These are phyloP conservation scores for Platysternon megacephalum DNA, from an alignment of 2,113 vertebrate species.

Conservation along the genomic window DNA sequence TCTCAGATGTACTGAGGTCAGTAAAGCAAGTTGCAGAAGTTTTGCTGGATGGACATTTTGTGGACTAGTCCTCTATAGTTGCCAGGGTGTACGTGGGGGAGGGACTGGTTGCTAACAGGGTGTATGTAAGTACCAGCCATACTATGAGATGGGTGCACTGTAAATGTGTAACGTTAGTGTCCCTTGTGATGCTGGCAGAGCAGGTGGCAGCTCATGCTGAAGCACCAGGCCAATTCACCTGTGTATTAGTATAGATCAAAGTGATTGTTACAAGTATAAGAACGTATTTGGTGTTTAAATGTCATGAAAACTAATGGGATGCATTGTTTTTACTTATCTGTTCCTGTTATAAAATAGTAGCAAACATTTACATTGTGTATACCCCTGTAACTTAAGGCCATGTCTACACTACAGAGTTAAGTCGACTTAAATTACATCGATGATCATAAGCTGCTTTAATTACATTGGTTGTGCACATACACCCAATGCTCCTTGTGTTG, in stretches of 20 bases:
- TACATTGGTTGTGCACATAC: too few species aligned
- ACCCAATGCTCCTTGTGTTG: too few species aligned
- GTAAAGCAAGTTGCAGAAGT: not conserved
- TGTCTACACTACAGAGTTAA: too few species aligned
- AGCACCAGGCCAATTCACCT: not conserved
- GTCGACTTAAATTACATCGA: too few species aligned
- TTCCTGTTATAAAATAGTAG: not conserved
- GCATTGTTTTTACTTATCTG: not conserved
- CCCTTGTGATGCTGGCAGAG: not conserved
- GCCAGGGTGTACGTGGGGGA: not conserved
- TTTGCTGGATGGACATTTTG: not conserved
- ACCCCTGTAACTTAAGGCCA: not conserved
- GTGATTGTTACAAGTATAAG: not conserved
- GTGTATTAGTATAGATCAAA: not conserved
- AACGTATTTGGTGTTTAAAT: not conserved
- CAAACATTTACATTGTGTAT: not conserved
- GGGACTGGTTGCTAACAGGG: not conserved
- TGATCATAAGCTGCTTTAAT: too few species aligned
- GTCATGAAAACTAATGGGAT: not conserved
- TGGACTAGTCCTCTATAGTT: not conserved
- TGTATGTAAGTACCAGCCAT: not conserved
- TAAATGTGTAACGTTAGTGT: not conserved
- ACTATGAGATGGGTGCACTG: not conserved
- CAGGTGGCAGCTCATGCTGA: not conserved
- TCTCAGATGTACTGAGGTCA: not conserved